Evolutionary conservation across 2,888 invertebrate species (phyloP), one percentile per base, ranked within the genome.

Genomic region (Drosophila antonietae): DNA sequence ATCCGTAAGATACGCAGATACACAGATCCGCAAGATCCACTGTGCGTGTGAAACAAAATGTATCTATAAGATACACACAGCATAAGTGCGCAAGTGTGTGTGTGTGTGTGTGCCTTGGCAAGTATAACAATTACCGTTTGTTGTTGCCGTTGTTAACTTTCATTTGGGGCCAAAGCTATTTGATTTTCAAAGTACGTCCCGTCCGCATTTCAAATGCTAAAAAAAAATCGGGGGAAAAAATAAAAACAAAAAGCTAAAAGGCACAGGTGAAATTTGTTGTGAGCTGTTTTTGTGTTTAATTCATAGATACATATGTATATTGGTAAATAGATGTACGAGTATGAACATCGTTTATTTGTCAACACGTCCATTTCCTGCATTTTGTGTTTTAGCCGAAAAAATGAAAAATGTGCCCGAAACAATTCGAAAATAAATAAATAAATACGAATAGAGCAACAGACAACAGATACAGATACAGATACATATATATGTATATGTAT

Each of bases 281-380:
- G 55, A 41, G 49, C 51, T 58, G 61, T 62, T 69, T 70, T 69
- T 74, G 77, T 88, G 81, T 81, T 85, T 85, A 88, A 85, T 88
- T 83, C 88, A 67, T 79, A 77, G 66, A 79, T 73, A 85, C 77
- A 88, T 66, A 80, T 20, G 20, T 20, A 20, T 69, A 82, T 73
- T 56, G 68, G 71, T 79, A 83, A 72, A 83, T 75, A 81, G 57
- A 57, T 73, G 68, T 65, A 41, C 51, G 64, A 52, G 60, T 59
- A 62, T 44, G 69, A 60, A 75, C 82, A 80, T 87, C 81, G 79
- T 84, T 85, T 85, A 84, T 84, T 84, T 84, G 87, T 88, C 84
- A 86, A 88, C 87, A 88, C 84, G 79, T 88, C 78, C 86, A 77
- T 86, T 86, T 86, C 86, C 86, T 88, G 86, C 84, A 86, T 88